Evolutionary conservation across 2,888 invertebrate species (phyloP).

Genomic region (Spisula solida): DNA sequence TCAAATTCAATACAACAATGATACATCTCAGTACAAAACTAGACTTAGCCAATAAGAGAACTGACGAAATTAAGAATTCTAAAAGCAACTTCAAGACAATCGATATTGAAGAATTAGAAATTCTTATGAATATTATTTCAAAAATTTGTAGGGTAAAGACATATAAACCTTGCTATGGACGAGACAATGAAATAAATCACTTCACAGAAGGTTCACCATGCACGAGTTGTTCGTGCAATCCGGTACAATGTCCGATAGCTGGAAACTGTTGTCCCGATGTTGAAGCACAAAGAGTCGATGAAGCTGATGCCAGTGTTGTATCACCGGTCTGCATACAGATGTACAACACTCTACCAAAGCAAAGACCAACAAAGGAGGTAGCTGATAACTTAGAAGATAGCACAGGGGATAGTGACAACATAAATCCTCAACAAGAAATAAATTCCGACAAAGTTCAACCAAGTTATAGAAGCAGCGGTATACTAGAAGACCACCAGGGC

Average conservation of each 20-base stretch:
- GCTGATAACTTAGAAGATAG: background rate
- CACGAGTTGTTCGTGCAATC: slow-evolving; percentile 19
- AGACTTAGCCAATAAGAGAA: background rate
- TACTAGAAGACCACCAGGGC: background rate
- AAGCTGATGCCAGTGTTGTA: background rate
- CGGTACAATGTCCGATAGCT: slow-evolving; percentile 22
- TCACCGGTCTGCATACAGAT: background rate
- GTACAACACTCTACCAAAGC: background rate
- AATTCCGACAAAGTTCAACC: too few species aligned
- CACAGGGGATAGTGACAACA: background rate
- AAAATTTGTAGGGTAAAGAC: slow-evolving; percentile 12
- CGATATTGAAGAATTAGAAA: background rate
- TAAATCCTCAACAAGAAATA: background rate
- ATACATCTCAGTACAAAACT: background rate
- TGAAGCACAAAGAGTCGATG: background rate
- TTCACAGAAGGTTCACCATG: slow-evolving; percentile 19
- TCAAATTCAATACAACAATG: background rate
- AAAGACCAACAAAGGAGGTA: background rate
- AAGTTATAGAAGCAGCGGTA: background rate
- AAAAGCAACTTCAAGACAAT: background rate
- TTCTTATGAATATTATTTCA: slow-evolving; percentile 3
- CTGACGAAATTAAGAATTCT: background rate
- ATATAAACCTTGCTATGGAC: slow-evolving; percentile 1
- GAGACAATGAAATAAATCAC: background rate
- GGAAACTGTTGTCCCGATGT: slow-evolving; percentile 43